A percentile compares a stretch with the other conserved stretches of the same genome.
phyloP scores from a whole-genome alignment of 2,113 vertebrate genomes.

The Bambusicola thoracicus region DNA sequence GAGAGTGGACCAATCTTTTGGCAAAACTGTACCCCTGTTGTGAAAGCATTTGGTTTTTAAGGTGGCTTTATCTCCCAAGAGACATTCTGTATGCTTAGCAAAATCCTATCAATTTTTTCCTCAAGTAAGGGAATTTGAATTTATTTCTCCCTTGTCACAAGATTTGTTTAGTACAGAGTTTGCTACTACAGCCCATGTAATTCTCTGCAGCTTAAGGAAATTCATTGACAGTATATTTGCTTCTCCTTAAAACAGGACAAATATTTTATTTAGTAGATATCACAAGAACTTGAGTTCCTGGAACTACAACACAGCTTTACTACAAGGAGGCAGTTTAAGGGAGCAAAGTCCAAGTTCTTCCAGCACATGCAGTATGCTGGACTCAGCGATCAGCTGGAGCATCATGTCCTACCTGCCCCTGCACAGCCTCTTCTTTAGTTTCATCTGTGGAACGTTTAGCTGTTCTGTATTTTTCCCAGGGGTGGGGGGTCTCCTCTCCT shows the following conservation, averaged over 20 bases:
- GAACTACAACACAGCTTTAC: background rate
- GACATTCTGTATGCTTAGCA: background rate
- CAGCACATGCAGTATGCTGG: background rate
- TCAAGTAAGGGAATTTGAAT: background rate
- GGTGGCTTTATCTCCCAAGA: background rate
- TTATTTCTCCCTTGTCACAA: background rate
- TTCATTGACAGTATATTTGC: background rate
- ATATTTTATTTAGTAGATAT: background rate
- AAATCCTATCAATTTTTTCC: background rate
- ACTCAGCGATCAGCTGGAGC: background rate
- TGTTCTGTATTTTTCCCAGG: constrained; percentile 81
- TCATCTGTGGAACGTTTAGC: background rate
- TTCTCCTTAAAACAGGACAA: background rate
- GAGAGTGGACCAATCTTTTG: background rate
- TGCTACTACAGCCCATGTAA: background rate
- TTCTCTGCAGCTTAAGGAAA: background rate
- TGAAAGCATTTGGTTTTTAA: background rate
- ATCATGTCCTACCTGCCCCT: background rate
- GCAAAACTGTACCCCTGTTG: background rate
- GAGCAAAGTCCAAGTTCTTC: background rate
- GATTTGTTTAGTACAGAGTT: background rate
- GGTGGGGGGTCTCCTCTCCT: constrained; percentile 83
- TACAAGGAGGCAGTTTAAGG: background rate
- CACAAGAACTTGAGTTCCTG: background rate
- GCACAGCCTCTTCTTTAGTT: background rate